These are phyloP conservation scores for Temnothorax nylanderi DNA, from an alignment of 1,140 invertebrate species.

Conservation along the genomic window DNA sequence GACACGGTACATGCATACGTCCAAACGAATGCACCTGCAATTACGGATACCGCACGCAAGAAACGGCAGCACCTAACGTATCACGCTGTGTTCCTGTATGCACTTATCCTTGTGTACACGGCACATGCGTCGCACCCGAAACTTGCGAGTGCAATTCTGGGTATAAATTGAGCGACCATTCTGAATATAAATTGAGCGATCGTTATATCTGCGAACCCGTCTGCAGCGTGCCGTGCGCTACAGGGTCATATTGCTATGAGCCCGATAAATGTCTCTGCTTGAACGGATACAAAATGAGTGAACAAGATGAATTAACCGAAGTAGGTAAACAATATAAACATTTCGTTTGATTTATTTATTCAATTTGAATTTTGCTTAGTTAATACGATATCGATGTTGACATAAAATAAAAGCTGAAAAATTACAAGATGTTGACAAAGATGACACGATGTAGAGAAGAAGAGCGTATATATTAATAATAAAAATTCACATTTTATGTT, in stretches of 20 bases:
- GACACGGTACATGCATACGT: conserved; percentile 86
- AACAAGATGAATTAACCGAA: not conserved
- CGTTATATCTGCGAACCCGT: conserved; percentile 65
- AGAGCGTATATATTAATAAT: not conserved
- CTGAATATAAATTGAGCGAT: no score
- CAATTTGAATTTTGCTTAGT: not conserved
- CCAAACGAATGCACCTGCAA: conserved; percentile 86
- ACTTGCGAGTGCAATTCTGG: conserved; percentile 71
- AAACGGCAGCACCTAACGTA: not conserved
- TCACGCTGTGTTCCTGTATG: conserved; percentile 68
- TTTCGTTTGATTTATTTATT: conserved; percentile 10
- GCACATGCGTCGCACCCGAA: conserved; percentile 69
- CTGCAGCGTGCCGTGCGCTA: not conserved
- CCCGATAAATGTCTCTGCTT: conserved; percentile 30
- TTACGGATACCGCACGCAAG: not conserved
- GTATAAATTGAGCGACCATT: conserved; percentile 19
- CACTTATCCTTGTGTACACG: conserved; percentile 59
- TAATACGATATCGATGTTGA: not conserved
- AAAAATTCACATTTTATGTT: not conserved
- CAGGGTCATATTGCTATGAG: conserved; percentile 17
- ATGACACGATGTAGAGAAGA: not conserved
- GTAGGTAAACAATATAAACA: conserved; percentile 33
- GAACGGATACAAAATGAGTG: conserved; percentile 29
- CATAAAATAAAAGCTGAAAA: conserved; percentile 9
- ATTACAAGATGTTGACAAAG: not conserved